A percentile compares a stretch with the other conserved stretches of the same genome.
These are phyloP conservation scores for Chelmon rostratus DNA, from an alignment of 2,797 vertebrate species.

Conservation along the genomic window DNA sequence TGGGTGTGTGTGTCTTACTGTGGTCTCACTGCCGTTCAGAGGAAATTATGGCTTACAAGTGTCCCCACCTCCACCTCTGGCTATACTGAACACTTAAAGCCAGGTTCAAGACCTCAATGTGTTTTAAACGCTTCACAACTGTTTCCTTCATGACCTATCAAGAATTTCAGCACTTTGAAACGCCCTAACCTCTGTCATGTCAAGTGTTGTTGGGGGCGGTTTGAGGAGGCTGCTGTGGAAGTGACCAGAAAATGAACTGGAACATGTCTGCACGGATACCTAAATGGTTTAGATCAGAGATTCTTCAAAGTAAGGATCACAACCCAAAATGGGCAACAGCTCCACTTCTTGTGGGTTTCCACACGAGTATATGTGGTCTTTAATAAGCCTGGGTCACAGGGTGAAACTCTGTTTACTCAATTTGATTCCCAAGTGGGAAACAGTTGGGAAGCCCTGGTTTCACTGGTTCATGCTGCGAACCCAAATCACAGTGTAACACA, in stretches of 20 bases:
- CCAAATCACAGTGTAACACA: constrained; percentile 51
- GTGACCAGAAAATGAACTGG: constrained; percentile 57
- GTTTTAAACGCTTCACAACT: constrained; percentile 69
- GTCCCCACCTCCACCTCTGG: constrained; percentile 76
- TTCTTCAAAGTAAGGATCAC: constrained; percentile 52
- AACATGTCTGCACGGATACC: constrained; percentile 48
- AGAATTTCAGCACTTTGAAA: constrained; percentile 66
- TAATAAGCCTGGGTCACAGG: constrained; percentile 61
- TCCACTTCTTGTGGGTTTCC: constrained; percentile 46
- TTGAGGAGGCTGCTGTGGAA: constrained; percentile 51
- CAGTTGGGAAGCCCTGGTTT: constrained; percentile 46
- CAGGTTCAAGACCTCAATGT: constrained; percentile 63
- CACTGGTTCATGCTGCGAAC: constrained; percentile 37
- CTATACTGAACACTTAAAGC: constrained; percentile 60
- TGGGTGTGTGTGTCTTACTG: constrained; percentile 38
- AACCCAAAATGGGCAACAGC: constrained; percentile 47
- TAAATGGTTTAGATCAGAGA: constrained; percentile 51
- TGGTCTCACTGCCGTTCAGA: constrained; percentile 59
- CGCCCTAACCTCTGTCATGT: constrained; percentile 47
- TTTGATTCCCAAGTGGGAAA: constrained; percentile 47
- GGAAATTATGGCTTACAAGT: constrained; percentile 77
- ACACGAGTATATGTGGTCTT: constrained; percentile 53
- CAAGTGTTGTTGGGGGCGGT: constrained; percentile 44
- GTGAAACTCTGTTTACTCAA: constrained; percentile 59
- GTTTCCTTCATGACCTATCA: constrained; percentile 66